A percentile compares a stretch with the other conserved stretches of the same genome.
phyloP scores from a whole-genome alignment of 2,113 vertebrate species.

The Trogon surrucura region DNA sequence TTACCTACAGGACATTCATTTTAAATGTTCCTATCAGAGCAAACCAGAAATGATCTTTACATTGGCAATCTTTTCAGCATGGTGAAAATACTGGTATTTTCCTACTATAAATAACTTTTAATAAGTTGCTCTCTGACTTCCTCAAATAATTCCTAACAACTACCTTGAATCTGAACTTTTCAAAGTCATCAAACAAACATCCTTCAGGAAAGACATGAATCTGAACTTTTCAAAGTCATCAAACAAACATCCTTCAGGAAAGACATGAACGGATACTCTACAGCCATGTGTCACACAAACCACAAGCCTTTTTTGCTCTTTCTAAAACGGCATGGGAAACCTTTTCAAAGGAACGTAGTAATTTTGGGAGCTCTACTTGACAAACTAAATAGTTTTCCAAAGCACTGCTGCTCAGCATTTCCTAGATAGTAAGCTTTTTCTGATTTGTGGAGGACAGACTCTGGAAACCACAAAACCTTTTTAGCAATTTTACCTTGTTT shows the following conservation, averaged over 20 bases:
- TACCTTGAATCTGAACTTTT: neutral
- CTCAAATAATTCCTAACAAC: neutral
- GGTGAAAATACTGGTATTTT: neutral
- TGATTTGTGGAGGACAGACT: neutral
- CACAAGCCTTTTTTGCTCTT: neutral
- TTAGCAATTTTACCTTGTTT: neutral
- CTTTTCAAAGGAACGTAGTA: neutral
- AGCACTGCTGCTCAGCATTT: neutral
- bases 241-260: neutral
- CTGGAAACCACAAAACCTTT: neutral
- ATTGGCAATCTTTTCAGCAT: neutral
- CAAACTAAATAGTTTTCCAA: neutral
- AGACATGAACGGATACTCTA: neutral
- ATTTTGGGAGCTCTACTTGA: neutral
- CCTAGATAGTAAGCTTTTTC: neutral
- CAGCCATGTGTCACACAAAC: neutral
- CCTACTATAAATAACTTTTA: neutral
- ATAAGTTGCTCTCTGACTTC: neutral
- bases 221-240: neutral
- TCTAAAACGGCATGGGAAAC: neutral
- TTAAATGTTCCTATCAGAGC: conserved; percentile 22
- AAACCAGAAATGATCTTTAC: conserved; percentile 4
- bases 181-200: neutral
- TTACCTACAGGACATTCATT: neutral
- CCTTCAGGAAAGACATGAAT: neutral